A percentile compares a stretch with the other conserved stretches of the same genome.
phyloP scores from a whole-genome alignment of 2,797 vertebrate genomes.

The Psittacula derbiana region DNA sequence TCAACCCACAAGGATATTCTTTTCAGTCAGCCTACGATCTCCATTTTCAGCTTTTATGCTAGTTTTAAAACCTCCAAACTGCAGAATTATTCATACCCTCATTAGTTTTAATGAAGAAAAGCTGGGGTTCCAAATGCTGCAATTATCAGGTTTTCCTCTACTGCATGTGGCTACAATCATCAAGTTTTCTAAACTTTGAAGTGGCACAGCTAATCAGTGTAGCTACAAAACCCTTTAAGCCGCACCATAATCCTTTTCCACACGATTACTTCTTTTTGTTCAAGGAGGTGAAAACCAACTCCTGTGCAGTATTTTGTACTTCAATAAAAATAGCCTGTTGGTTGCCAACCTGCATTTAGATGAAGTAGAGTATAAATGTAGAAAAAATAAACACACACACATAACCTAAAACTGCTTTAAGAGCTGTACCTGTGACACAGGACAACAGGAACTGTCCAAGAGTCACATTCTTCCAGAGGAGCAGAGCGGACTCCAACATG shows the following conservation, averaged over 20 bases:
- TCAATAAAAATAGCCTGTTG: neutral
- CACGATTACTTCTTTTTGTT: neutral
- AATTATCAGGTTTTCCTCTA: constrained; percentile 9
- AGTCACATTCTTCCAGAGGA: accelerated
- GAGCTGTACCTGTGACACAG: neutral
- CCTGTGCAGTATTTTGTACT: neutral
- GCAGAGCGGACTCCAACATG: neutral
- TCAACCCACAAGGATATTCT: neutral
- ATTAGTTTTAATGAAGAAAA: constrained; percentile 22
- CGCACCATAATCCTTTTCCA: neutral
- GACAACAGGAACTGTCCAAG: neutral
- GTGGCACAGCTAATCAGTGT: neutral
- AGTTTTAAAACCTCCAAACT: neutral
- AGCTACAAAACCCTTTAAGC: neutral
- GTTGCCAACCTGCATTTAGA: neutral
- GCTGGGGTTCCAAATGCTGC: neutral
- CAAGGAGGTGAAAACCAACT: neutral
- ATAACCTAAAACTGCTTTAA: neutral
- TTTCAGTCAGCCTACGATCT: neutral
- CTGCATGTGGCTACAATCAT: neutral
- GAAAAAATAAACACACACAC: neutral
- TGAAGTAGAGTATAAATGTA: neutral
- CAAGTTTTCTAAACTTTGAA: constrained; percentile 3
- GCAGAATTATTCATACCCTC: neutral
- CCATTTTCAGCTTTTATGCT: neutral